Conservation (phyloP, 1,140 invertebrate genomes). For the Drosophila mayri region DNA sequence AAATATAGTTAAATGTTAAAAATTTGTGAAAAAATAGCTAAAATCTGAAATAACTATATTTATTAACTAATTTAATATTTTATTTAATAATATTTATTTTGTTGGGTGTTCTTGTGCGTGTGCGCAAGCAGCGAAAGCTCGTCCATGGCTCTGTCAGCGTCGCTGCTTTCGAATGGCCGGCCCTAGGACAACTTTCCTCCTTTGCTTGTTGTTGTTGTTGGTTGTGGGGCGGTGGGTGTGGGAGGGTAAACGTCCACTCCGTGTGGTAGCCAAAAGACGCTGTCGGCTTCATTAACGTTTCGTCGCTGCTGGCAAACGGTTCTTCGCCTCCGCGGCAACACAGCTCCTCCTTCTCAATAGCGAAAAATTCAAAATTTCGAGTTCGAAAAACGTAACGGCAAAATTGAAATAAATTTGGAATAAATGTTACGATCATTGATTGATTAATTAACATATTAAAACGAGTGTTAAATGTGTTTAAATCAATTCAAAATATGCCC, state of each 20-base stretch:
- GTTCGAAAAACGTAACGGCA: constrained; percentile 25
- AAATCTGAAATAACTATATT: background rate
- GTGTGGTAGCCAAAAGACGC: constrained; percentile 46
- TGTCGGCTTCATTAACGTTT: constrained; percentile 72
- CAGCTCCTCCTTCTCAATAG: background rate
- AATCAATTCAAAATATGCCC: constrained; percentile 10
- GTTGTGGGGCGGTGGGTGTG: background rate
- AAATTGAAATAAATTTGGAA: constrained; percentile 27
- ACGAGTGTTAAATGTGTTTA: constrained; percentile 15
- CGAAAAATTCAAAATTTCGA: constrained; percentile 20
- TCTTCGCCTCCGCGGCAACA: constrained; percentile 37
- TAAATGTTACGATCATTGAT: background rate
- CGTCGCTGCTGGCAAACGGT: constrained; percentile 71
- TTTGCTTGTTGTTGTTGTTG: constrained; percentile 8
- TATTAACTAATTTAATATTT: background rate
- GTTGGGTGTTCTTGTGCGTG: background rate
- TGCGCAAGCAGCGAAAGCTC: constrained; percentile 37
- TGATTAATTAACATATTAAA: constrained; percentile 14
- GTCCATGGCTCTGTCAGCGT: background rate
- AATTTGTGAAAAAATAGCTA: background rate
- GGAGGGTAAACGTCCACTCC: constrained; percentile 13
- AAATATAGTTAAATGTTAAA: background rate
- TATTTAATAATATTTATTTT: background rate
- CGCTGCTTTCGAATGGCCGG: constrained; percentile 13
- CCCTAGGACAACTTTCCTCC: constrained; percentile 43